Evolutionary conservation across 1,140 invertebrate species (phyloP).

Genomic region (Maniola jurtina): DNA sequence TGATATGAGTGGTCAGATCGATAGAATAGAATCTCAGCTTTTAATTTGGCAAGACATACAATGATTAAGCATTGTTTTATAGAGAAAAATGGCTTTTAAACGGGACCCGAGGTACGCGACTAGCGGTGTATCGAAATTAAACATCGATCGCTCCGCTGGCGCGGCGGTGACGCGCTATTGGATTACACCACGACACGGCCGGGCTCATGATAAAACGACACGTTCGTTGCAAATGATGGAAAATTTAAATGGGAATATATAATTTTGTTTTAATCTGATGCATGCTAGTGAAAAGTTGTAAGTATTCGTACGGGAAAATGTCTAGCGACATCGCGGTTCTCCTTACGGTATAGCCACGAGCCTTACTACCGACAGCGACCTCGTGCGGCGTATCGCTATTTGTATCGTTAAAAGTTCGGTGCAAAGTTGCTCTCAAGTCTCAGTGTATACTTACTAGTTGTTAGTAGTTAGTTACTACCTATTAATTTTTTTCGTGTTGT

Average conservation of each 20-base stretch:
- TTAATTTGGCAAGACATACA: not conserved
- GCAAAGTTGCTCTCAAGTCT: not conserved
- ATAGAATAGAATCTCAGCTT: not conserved
- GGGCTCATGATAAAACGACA: constrained; percentile 15
- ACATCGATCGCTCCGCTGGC: not conserved
- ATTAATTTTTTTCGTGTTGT: not conserved
- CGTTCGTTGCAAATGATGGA: not conserved
- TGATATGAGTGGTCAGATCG: not conserved
- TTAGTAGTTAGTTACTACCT: no score
- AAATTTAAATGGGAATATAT: constrained; percentile 5
- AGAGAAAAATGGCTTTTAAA: constrained; percentile 5
- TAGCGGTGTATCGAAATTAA: constrained; percentile 5
- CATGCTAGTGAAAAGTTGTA: constrained; percentile 31
- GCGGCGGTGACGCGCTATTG: no score
- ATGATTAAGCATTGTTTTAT: not conserved
- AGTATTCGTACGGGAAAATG: constrained; percentile 30
- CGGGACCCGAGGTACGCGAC: constrained; percentile 8
- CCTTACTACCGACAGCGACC: constrained; percentile 25
- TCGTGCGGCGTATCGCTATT: not conserved
- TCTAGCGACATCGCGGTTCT: constrained; percentile 29
- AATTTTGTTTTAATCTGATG: constrained; percentile 19
- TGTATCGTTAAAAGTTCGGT: not conserved
- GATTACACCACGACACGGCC: not conserved
- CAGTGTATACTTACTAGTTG: no score
- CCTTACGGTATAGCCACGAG: constrained; percentile 28